A percentile compares a stretch with the other conserved stretches of the same genome.
Conservation (phyloP, 2,888 invertebrate genomes). For the Rhagophthalmus giganteus region DNA sequence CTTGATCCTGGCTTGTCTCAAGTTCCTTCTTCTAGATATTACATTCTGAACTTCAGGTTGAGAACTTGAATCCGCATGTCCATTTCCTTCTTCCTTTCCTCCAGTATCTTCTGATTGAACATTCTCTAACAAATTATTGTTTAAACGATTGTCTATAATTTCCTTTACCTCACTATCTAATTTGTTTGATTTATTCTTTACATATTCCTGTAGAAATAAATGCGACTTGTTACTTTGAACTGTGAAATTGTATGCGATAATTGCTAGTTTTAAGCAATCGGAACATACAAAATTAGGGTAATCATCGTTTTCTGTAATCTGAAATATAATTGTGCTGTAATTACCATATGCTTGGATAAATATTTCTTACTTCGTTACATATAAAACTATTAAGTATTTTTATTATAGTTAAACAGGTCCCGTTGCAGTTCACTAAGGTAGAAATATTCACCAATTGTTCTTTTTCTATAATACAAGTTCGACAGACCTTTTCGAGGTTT, state of each 20-base stretch:
- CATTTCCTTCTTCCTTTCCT: slow-evolving; percentile 4
- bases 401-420: slow-evolving; percentile 11
- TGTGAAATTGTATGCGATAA: slow-evolving; percentile 42
- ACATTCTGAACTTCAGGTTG: neutral
- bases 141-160: too few relatives aligned
- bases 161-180: slow-evolving; percentile 1
- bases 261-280: slow-evolving; percentile 39
- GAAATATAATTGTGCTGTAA: too few relatives aligned
- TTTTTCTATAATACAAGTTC: slow-evolving; percentile 26
- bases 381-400: slow-evolving; percentile 24
- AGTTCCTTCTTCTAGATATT: too few relatives aligned
- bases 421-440: slow-evolving; percentile 16
- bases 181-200: slow-evolving; percentile 3
- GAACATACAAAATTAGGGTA: slow-evolving; percentile 37
- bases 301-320: slow-evolving; percentile 15
- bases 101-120: neutral
- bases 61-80: neutral
- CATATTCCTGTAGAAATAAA: slow-evolving; percentile 23
- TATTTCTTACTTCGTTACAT: slow-evolving; percentile 24
- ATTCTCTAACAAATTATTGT: slow-evolving; percentile 1
- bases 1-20: too few relatives aligned
- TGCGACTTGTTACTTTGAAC: slow-evolving; percentile 39
- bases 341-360: too few relatives aligned
- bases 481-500: slow-evolving; percentile 19
- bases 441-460: slow-evolving; percentile 14